phyloP scores from a whole-genome alignment of 2,113 vertebrate species.

The Micronisus gabar region DNA sequence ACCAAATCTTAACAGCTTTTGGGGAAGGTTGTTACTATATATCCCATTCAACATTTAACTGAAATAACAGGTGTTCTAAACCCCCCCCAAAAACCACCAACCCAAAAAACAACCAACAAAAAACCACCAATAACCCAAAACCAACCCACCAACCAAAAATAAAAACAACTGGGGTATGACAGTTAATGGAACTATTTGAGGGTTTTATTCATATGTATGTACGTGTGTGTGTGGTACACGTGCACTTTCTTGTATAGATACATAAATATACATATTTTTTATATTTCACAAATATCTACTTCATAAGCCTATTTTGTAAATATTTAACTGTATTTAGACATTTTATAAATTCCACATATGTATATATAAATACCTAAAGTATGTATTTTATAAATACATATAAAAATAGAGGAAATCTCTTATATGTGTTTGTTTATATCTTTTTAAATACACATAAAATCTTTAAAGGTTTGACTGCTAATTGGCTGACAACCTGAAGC shows the following conservation, averaged over 20 bases:
- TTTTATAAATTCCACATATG: not conserved
- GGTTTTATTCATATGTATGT: not conserved
- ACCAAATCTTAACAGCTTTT: not conserved
- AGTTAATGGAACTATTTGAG: not conserved
- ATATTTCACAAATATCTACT: not conserved
- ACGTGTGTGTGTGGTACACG: not conserved
- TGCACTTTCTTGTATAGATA: not conserved
- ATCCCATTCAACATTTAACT: not conserved
- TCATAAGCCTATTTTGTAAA: not conserved
- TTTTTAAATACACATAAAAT: not conserved
- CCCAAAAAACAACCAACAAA: not conserved
- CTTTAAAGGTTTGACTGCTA: not conserved
- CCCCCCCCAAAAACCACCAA: fast-evolving
- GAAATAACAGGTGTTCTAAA: not conserved
- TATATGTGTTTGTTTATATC: not conserved
- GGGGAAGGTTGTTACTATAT: not conserved
- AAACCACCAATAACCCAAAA: not conserved
- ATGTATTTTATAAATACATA: not conserved
- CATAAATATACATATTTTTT: not conserved
- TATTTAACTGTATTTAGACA: not conserved
- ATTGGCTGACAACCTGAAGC: not conserved
- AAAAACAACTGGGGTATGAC: not conserved
- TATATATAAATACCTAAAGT: not conserved
- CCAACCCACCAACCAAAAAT: not conserved
- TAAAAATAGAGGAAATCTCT: not conserved